Evolutionary conservation across 1,140 invertebrate species (phyloP), one percentile per base, ranked within the genome.

Genomic region (Hirudo medicinalis): DNA sequence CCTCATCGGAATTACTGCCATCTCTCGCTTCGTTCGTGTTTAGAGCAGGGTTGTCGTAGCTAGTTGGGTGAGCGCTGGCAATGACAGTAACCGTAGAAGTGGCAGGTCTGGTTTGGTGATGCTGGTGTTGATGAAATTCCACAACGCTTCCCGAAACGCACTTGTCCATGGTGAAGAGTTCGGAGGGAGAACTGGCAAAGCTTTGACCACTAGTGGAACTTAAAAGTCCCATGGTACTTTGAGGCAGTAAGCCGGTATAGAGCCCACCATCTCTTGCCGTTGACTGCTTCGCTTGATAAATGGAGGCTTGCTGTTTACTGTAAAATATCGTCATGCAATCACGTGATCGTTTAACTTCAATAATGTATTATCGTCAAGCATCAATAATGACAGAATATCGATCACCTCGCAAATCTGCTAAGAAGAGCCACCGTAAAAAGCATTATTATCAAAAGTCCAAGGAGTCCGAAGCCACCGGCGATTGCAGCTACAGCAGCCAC

Each of bases 161-260:
- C 43, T 63, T 63, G 17, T 32, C 57, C 22, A 32, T 25, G 57
- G 22, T 63, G 57, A 63, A 63, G 22, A 63, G 22, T 63, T 63
- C 57, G 13, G 57, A 63, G 8, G 57, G 57, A 25, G 57, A 63
- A 63, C 57, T 63, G 57, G 57, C 57, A 15, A 63, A 63, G 29
- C 57, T 63, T 13, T 63, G 57, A 13, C 22, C 22, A n/a, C 57
- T 63, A 4, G 29, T 63, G 8, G 22, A 32, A n/a, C 22, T 25
- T 32, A 63, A 8, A 25, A 63, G 29, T 63, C 57, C 57, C 22
- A 63, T 22, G 22, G 57, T 63, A 63, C 57, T 63, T 63, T 63
- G 57, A 20, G 57, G 22, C 22, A 25, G 8, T n/a, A 32, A 32
- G 29, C 57, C 29, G 11, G 57, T 2, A 63, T 63, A 63, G 22